Evolutionary conservation across 1,140 invertebrate species (phyloP), one percentile per base, ranked within the genome.

Genomic region (Lepidurus arcticus): DNA sequence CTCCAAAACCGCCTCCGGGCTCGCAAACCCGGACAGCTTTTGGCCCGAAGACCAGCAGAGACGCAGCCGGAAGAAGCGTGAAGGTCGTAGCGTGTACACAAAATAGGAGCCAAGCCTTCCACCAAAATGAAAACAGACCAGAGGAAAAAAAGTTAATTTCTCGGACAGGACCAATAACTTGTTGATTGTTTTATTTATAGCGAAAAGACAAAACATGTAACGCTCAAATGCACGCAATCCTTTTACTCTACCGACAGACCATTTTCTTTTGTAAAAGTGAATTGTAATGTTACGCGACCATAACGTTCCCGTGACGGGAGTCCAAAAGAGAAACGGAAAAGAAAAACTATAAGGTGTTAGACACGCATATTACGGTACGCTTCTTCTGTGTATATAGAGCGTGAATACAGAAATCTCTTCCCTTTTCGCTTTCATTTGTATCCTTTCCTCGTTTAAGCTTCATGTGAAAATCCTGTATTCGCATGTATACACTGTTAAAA

Each of bases 171-270:
- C 53, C 7, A 7, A 65, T 65, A 65, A 65, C 16, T 65, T 65
- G 53, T 65, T 65, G 21, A 21, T n/a, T 65, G 21, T 65, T 65
- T 65, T 65, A 65, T 65, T 65, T 65, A 65, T 65, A 65, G 10
- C 21, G 21, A 65, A 65, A 21, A 65, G 16, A 65, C 34, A 3
- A 34, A 34, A 34, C 34, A 65, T 21, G 16, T 65, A 21, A 47
- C 16, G 53, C 53, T 65, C 53, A 65, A 65, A 13, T 3, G 34
- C 34, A 34, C 34, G 34, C 34, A n/a, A 65, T 65, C 21, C 21
- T 47, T 65, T 65, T n/a, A 65, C 16, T 13, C 5, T 65, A 21
- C 21, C 6, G 53, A 65, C 21, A 13, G 21, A 65, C 16, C 53
- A 21, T 65, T 65, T 65, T 65, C 21, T 65, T 65, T 47, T 16